Base-by-base conservation (phyloP, 2,888 invertebrate species). In the Lycocerus yunnanus region DNA sequence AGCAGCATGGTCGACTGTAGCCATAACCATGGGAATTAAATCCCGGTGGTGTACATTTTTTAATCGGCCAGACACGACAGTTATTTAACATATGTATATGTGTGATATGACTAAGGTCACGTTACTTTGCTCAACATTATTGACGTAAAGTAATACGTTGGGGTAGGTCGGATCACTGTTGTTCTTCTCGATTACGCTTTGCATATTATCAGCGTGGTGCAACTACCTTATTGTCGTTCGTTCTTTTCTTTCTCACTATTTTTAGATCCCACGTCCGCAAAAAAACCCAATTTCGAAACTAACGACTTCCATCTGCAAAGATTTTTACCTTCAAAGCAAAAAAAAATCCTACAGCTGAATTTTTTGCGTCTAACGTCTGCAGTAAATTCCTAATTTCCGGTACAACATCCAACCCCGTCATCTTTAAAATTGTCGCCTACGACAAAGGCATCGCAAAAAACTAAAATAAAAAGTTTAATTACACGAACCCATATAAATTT, bases 21-120 rank as follows among this genome's bases (percentile, higher is more conserved):
- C 67, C 21, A 71, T 16, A n/a, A 63, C 75, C 71, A 71, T 75
- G 71, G 75, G 71, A 75, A 75, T 71, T 69, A 63, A 71, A 58
- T 72, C 68, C 63, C 61, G 15, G 18, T n/a, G 18, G 15, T 20
- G 16, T 63, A 43, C n/a, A 43, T 20, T 63, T 63, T 63, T 63
- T 63, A 63, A 63, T 63, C 16, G n/a, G 20, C 61, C 61, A 63
- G 61, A 63, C 43, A 43, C 18, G 61, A 63, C 61, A 63, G 61
- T 63, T 63, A 63, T 63, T 63, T 14, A 63, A 63, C 61, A 63
- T 14, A 63, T 63, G 61, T 43, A 13, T 14, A 63, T 63, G 61
- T 43, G n/a, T 63, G 61, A 63, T 63, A 63, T 63, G 61, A 9
- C 20, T 63, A 63, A 63, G 61, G 61, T 63, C 61, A 18, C 15